Percentiles rank a stretch among this genome's conserved stretches.
Evolutionary conservation across 2,888 invertebrate species (phyloP).

Genomic region (Oscheius sp.): DNA sequence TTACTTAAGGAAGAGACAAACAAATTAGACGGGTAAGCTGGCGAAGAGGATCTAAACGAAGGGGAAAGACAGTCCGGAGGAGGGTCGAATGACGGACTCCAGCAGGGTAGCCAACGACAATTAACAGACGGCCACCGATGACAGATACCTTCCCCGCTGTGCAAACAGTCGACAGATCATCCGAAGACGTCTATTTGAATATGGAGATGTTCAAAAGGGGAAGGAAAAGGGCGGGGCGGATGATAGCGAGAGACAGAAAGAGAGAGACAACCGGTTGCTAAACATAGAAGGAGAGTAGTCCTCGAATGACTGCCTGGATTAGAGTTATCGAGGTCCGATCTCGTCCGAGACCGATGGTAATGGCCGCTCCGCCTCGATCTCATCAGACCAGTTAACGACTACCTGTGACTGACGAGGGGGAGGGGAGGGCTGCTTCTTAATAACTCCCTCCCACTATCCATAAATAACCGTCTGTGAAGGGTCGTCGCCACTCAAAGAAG

Average conservation of each 20-base stretch:
- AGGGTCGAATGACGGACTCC: conserved; percentile 13
- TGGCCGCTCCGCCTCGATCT: conserved; percentile 21
- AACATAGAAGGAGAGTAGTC: background rate
- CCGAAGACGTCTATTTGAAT: background rate
- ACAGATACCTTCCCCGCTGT: conserved; percentile 15
- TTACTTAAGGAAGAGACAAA: background rate
- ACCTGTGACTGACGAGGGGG: conserved; percentile 4
- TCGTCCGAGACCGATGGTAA: conserved; percentile 19
- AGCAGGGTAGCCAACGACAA: conserved; percentile 16
- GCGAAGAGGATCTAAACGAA: conserved; percentile 1
- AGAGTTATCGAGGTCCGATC: conserved; percentile 15
- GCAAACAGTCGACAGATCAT: conserved; percentile 16
- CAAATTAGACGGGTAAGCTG: conserved; percentile 3
- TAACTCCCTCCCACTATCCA: background rate
- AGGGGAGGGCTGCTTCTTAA: too few relatives aligned
- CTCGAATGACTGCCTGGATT: conserved; percentile 8
- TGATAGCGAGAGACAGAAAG: background rate
- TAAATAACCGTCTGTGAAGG: background rate
- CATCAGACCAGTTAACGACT: conserved; percentile 15
- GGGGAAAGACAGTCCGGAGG: background rate
- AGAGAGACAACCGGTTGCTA: conserved; percentile 9
- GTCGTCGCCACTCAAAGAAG: conserved; percentile 13
- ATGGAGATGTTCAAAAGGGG: background rate
- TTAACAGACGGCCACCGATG: conserved; percentile 20
- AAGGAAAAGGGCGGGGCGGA: background rate